Percentiles rank a stretch among this genome's conserved stretches.
Evolutionary conservation across 2,797 vertebrate genomes (phyloP).

Genomic region (Sebastes steindachneri): DNA sequence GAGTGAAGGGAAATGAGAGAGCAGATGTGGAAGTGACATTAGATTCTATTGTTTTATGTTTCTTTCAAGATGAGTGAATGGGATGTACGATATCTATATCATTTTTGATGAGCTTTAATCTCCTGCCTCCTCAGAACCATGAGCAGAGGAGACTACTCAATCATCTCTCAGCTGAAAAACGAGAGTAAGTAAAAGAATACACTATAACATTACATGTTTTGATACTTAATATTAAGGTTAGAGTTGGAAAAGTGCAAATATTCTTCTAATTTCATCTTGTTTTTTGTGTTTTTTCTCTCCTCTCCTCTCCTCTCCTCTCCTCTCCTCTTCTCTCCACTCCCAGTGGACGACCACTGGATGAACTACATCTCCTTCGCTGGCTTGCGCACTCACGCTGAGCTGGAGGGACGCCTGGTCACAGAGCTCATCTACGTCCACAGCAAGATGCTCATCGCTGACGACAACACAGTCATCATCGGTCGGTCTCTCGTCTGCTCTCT

Average conservation of each 20-base stretch:
- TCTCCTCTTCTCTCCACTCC: neutral
- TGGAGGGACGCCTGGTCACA: slow-evolving; percentile 92
- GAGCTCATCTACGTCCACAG: slow-evolving; percentile 99
- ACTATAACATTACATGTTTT: neutral
- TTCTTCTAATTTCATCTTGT: neutral
- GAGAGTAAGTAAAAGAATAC: slow-evolving; percentile 86
- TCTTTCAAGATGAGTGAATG: neutral
- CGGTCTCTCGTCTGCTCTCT: slow-evolving; percentile 88
- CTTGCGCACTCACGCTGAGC: slow-evolving; percentile 91
- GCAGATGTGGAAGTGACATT: neutral
- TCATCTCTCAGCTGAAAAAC: slow-evolving; percentile 91
- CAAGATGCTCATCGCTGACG: slow-evolving; percentile 97
- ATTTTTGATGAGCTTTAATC: neutral
- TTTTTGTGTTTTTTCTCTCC: neutral
- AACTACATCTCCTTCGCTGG: slow-evolving; percentile 98
- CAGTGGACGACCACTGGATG: slow-evolving; percentile 97
- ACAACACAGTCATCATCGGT: slow-evolving; percentile 98
- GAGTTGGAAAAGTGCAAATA: neutral
- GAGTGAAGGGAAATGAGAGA: slow-evolving; percentile 4
- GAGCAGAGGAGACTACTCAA: slow-evolving; percentile 96
- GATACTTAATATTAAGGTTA: neutral
- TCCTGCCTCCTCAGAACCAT: slow-evolving; percentile 87
- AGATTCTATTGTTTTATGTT: neutral
- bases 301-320: rapidly evolving
- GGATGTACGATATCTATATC: neutral